A percentile compares a stretch with the other conserved stretches of the same genome.
phyloP scores from a whole-genome alignment of 2,113 vertebrate species.

The Hyperoodon ampullatus region DNA sequence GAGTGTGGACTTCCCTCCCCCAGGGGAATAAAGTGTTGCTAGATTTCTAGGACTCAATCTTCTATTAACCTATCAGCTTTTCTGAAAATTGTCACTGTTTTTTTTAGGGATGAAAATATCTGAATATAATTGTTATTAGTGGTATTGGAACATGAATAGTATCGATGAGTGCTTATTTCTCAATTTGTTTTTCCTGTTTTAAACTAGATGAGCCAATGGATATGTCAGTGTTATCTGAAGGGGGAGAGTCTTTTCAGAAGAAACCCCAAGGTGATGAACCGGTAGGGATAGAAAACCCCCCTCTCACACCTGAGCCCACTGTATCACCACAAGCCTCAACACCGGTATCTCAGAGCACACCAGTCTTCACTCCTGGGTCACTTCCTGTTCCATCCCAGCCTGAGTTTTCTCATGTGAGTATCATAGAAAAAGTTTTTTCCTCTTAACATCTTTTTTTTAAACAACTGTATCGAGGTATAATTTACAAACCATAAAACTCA shows the following conservation, averaged over 20 bases:
- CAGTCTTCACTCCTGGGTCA: conserved; percentile 85
- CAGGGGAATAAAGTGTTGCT: neutral
- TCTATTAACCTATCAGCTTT: neutral
- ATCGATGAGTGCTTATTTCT: conserved; percentile 17
- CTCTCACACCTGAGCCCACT: conserved; percentile 61
- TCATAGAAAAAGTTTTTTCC: neutral
- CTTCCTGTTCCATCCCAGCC: conserved; percentile 92
- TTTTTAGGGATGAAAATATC: conserved; percentile 17
- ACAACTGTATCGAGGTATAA: neutral
- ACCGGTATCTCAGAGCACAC: conserved; percentile 89
- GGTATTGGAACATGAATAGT: conserved; percentile 38
- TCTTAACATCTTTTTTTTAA: neutral
- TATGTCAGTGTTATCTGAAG: conserved; percentile 79
- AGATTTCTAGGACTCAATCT: neutral
- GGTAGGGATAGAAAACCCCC: conserved; percentile 76
- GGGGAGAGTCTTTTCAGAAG: conserved; percentile 66
- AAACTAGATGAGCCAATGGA: conserved; percentile 88
- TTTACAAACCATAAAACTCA: neutral
- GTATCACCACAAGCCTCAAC: conserved; percentile 87
- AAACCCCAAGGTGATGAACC: conserved; percentile 74
- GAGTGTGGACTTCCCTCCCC: neutral
- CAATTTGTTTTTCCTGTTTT: conserved; percentile 62
- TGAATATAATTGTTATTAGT: conserved; percentile 17
- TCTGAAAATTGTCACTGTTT: neutral
- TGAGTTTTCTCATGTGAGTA: conserved; percentile 94